These are phyloP conservation scores for Rhinoderma darwinii DNA, from an alignment of 2,113 vertebrate genomes.

Conservation along the genomic window DNA sequence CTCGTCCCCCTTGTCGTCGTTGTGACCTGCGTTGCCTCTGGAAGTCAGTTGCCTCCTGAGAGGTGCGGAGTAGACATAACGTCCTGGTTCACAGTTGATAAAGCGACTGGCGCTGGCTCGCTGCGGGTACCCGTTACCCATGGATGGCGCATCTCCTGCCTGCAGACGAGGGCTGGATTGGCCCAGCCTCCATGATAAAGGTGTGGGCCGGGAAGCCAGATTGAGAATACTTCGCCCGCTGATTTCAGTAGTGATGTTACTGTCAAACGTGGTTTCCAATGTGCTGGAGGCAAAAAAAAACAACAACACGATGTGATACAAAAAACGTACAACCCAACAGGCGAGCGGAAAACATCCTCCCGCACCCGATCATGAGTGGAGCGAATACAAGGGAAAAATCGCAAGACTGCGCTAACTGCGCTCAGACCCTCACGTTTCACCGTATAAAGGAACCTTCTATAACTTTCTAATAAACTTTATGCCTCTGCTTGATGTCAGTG, in stretches of 20 bases:
- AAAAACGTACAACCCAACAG: no score
- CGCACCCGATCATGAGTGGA: no score
- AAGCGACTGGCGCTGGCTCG: constrained; percentile 78
- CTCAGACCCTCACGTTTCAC: no score
- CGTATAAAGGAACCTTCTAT: no score
- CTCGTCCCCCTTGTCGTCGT: constrained; percentile 82
- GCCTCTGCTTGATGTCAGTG: no score
- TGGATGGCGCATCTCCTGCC: constrained; percentile 90
- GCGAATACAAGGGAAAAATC: no score
- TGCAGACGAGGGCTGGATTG: constrained; percentile 95
- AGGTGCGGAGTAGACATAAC: constrained; percentile 85
- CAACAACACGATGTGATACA: accelerated
- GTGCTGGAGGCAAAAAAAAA: constrained; percentile 72
- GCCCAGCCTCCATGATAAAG: constrained; percentile 91
- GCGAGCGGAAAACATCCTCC: no score
- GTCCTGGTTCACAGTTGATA: constrained; percentile 72
- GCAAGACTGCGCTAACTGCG: no score
- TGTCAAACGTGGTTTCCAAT: constrained; percentile 93
- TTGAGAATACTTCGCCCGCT: constrained; percentile 89
- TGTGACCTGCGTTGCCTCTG: constrained; percentile 78
- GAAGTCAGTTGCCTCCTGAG: constrained; percentile 85
- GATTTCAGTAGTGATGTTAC: constrained; percentile 88
- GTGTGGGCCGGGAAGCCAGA: constrained; percentile 80
- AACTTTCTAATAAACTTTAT: no score
- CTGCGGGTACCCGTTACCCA: constrained; percentile 85